phyloP scores from a whole-genome alignment of 2,888 invertebrate genomes.

The Caenorhabditis plicata region DNA sequence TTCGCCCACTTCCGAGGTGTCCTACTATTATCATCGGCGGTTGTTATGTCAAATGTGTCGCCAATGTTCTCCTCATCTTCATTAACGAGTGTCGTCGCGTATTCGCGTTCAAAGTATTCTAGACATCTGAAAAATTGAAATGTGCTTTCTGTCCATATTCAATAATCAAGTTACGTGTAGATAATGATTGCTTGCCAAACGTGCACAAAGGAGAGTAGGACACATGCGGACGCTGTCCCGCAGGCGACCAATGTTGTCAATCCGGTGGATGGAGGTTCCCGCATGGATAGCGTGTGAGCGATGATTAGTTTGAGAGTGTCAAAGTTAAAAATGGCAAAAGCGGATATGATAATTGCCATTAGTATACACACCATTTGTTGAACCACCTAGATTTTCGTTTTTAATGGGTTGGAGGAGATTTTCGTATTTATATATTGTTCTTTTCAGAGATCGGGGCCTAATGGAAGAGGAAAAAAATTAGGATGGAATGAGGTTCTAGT shows the following conservation, averaged over 20 bases:
- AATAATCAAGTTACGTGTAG: conserved; percentile 42
- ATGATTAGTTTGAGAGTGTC: conserved; percentile 55
- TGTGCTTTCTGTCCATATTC: background rate
- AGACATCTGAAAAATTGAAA: conserved; percentile 32
- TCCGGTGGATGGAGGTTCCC: conserved; percentile 26
- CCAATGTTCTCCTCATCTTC: conserved; percentile 29
- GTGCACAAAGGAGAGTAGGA: conserved; percentile 51
- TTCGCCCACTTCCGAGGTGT: no score
- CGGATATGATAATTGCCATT: conserved; percentile 54
- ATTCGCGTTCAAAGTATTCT: conserved; percentile 46
- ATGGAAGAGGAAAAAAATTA: no score
- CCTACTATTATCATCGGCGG: conserved; percentile 21
- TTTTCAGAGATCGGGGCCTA: no score
- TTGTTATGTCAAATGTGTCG: conserved; percentile 23
- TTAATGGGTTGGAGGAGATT: background rate
- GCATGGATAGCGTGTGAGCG: conserved; percentile 45
- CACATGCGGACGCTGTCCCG: conserved; percentile 50
- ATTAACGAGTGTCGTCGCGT: no score
- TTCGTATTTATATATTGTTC: background rate
- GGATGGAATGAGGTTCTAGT: no score
- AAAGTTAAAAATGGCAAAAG: conserved; percentile 52
- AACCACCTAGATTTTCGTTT: conserved; percentile 40
- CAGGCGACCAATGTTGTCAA: conserved; percentile 40
- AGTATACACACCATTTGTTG: conserved; percentile 58
- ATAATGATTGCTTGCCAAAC: conserved; percentile 58